Percentiles rank a stretch among this genome's conserved stretches.
Evolutionary conservation across 1,140 invertebrate genomes (phyloP).

Genomic region (Eupeodes corollae): DNA sequence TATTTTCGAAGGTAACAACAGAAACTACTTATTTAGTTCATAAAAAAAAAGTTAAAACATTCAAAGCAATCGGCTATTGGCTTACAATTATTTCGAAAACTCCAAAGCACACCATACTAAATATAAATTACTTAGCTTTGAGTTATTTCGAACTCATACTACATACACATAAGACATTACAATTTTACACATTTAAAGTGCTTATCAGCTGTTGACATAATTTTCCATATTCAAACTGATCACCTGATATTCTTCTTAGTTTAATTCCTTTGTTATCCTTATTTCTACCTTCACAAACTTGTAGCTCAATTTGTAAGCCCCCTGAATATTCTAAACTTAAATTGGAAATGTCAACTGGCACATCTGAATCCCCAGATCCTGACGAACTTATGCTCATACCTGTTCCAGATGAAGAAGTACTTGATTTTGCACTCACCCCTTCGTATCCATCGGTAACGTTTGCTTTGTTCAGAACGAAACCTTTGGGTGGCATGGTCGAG

Average conservation of each 20-base stretch:
- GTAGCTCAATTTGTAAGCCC: constrained; percentile 77
- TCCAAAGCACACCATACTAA: no score
- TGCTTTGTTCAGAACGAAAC: constrained; percentile 46
- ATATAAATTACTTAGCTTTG: no score
- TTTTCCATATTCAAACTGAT: constrained; percentile 80
- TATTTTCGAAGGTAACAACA: no score
- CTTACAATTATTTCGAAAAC: no score
- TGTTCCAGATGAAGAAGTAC: constrained; percentile 17
- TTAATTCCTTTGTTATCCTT: constrained; percentile 75
- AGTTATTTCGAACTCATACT: no score
- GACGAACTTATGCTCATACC: constrained; percentile 21
- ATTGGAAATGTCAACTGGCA: constrained; percentile 38
- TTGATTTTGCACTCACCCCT: constrained; percentile 6
- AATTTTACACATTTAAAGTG: constrained; percentile 60
- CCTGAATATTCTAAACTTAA: constrained; percentile 68
- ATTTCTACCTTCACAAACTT: constrained; percentile 63
- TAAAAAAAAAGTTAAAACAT: no score
- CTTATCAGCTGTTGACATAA: constrained; percentile 83
- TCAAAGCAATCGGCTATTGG: no score
- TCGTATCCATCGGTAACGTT: constrained; percentile 22
- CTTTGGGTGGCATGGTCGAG: constrained; percentile 62
- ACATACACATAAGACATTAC: no score
- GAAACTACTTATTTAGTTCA: no score
- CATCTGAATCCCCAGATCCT: constrained; percentile 22
- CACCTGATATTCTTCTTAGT: constrained; percentile 80